These are phyloP conservation scores for Leptopilina syphax DNA, from an alignment of 2,888 invertebrate species.

Conservation along the genomic window DNA sequence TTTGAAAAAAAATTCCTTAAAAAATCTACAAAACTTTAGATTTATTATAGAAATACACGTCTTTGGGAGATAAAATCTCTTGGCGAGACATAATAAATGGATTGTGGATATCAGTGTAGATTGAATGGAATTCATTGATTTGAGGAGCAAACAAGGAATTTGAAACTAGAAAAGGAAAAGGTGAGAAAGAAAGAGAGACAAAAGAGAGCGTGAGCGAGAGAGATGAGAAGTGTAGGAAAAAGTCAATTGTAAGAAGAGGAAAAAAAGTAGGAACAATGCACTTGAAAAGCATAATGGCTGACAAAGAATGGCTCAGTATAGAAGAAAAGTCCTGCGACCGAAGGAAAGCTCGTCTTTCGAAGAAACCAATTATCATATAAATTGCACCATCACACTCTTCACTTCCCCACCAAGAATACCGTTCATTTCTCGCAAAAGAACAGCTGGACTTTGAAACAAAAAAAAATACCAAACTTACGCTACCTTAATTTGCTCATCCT, in stretches of 20 bases:
- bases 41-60: neutral
- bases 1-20: neutral
- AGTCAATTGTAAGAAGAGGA: slow-evolving; percentile 1
- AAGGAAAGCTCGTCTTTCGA: slow-evolving; percentile 42
- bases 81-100: neutral
- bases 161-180: slow-evolving; percentile 10
- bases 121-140: slow-evolving; percentile 18
- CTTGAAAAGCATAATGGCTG: slow-evolving; percentile 29
- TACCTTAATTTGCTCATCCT: slow-evolving; percentile 15
- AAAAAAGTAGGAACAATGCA: slow-evolving; percentile 18
- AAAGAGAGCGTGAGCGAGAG: neutral
- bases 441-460: neutral
- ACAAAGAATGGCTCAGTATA: slow-evolving; percentile 27
- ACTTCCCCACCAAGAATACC: neutral
- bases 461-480: neutral
- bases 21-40: neutral
- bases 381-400: slow-evolving; percentile 58
- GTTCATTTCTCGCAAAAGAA: slow-evolving; percentile 1
- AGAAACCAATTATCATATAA: slow-evolving; percentile 72
- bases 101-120: slow-evolving; percentile 14
- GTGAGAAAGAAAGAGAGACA: too few species aligned
- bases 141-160: slow-evolving; percentile 25
- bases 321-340: slow-evolving; percentile 32
- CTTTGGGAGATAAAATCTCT: neutral
- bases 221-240: neutral